Conservation (phyloP, 2,113 vertebrate species). For the Sardina pilchardus region DNA sequence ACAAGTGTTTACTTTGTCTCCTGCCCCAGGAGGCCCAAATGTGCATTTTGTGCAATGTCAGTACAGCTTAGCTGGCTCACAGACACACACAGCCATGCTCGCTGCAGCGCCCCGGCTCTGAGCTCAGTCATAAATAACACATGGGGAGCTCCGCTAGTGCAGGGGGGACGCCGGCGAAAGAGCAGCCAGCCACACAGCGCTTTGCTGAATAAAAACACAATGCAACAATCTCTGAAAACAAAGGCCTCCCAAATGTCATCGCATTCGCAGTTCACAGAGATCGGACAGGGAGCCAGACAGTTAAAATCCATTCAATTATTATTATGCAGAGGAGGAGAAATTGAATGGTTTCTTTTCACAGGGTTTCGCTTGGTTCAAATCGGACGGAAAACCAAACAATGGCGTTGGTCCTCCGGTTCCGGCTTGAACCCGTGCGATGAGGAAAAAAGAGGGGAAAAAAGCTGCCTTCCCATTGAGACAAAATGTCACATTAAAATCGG, state of each 20-base stretch:
- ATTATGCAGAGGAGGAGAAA: conserved; percentile 29
- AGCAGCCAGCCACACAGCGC: neutral
- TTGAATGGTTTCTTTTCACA: conserved; percentile 11
- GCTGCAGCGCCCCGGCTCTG: too few species aligned
- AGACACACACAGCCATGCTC: neutral
- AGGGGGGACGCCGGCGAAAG: neutral
- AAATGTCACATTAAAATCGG: conserved; percentile 44
- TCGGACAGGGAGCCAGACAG: conserved; percentile 29
- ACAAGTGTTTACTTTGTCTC: neutral
- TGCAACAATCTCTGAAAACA: neutral
- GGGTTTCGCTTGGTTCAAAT: neutral
- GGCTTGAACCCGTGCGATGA: conserved; percentile 10
- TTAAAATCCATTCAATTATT: conserved; percentile 35
- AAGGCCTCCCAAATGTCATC: conserved; percentile 25
- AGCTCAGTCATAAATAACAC: neutral
- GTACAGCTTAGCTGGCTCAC: neutral
- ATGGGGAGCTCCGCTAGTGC: neutral
- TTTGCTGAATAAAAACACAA: neutral
- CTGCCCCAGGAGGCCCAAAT: neutral
- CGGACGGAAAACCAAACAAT: conserved; percentile 22
- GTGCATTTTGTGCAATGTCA: neutral
- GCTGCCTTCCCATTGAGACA: conserved; percentile 29
- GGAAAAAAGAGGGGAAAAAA: neutral
- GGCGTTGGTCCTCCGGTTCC: neutral
- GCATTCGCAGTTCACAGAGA: conserved; percentile 25